Evolutionary conservation across 2,888 invertebrate species (phyloP), one percentile per base, ranked within the genome.

Genomic region (Atrina japonica): DNA sequence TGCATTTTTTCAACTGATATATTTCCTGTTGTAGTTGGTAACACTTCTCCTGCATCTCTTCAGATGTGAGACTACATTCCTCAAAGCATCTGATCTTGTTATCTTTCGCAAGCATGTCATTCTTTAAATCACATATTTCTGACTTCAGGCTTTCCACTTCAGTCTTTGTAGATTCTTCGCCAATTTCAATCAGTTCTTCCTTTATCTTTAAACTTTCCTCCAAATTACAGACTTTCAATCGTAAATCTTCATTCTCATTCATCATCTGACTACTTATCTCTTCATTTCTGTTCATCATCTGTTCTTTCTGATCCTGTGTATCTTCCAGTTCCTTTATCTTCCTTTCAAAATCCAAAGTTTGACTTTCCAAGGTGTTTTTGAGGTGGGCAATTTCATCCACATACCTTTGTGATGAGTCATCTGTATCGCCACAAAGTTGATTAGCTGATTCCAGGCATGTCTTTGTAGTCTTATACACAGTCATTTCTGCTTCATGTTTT

Each of bases 251-350:
- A 21, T 35, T 56, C 40, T 56, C 56, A 56, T 56, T 56, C 9
- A 40, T 23, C 16, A 40, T 30, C 18, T 40, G 56, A 40, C 18
- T 56, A 40, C 40, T 56, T n/a, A 56, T 21, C 1, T 56, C 56
- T n/a, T 56, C 23, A 23, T 7, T 18, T 21, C 35, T 23, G 56
- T 35, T 35, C 40, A 40, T 40, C 23, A 35, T 35, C 3, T 40
- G 18, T 5, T 29, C 29, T 9, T 53, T n/a, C n/a, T n/a, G n/a
- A n/a, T n/a, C 47, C 16, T 41, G 3, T 14, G 41, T 30, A n/a
- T 66, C 58, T 25, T 66, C 49, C 49, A 50, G 47, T 0, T 40
- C 66, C n/a, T 58, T 58, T n/a, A 58, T 16, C 45, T 50, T 66
- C 21, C 50, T 40, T 11, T 49, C 50, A 41, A 21, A 50, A 16